These are phyloP conservation scores for Pediacus dermestoides DNA, from an alignment of 2,888 invertebrate species.

Conservation along the genomic window DNA sequence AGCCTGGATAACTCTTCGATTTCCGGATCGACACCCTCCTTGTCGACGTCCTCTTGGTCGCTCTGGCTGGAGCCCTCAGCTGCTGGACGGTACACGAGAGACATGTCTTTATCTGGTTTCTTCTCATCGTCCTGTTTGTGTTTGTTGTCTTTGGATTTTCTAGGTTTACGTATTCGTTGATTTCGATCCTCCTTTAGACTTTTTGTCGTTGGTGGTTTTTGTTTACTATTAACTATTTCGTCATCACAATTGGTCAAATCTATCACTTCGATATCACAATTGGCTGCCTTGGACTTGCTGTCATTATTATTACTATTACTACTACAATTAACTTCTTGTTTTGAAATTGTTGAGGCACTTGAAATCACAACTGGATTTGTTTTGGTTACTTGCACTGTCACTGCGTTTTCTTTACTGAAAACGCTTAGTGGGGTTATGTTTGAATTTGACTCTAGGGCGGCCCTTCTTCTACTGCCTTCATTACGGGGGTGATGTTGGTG, in stretches of 20 bases:
- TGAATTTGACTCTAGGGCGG: conserved; percentile 51
- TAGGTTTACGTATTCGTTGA: conserved; percentile 32
- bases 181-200: conserved; percentile 31
- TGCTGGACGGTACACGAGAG: conserved; percentile 45
- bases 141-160: conserved; percentile 19
- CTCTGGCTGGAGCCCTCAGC: conserved; percentile 52
- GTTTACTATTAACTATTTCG: conserved; percentile 32
- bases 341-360: conserved; percentile 34
- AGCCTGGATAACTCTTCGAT: conserved; percentile 77
- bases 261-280: conserved; percentile 42
- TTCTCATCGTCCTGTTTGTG: conserved; percentile 8
- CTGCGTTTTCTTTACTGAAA: conserved; percentile 33
- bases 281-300: conserved; percentile 1
- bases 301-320: too few species aligned
- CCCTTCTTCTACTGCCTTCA: conserved; percentile 50
- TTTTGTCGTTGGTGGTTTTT: conserved; percentile 26
- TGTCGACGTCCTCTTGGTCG: conserved; percentile 51
- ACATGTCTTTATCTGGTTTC: conserved; percentile 37
- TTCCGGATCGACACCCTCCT: conserved; percentile 59
- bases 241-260: conserved; percentile 49
- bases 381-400: conserved; percentile 27
- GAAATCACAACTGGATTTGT: conserved; percentile 28
- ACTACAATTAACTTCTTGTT: too few species aligned
- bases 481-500: conserved; percentile 74
- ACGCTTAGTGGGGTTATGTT: conserved; percentile 31